phyloP scores from a whole-genome alignment of 2,888 invertebrate genomes.

The Rhamnusium bicolor region DNA sequence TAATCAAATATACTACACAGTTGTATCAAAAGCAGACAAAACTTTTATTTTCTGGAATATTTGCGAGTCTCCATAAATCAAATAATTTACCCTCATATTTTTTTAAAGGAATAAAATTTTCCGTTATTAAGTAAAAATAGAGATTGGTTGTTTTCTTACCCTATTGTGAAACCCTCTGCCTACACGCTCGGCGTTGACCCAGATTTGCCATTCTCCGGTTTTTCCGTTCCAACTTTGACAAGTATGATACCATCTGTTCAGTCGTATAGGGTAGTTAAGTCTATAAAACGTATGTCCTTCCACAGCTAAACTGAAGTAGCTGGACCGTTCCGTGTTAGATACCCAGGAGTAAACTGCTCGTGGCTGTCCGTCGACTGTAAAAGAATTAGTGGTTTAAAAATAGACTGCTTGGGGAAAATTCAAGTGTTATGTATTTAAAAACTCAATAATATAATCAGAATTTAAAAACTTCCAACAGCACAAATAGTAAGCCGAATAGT shows the following conservation, averaged over 20 bases:
- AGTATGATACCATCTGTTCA: constrained; percentile 87
- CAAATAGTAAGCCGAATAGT: no score
- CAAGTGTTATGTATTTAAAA: no score
- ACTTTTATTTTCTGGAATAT: not conserved
- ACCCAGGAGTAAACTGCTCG: constrained; percentile 86
- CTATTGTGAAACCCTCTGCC: constrained; percentile 90
- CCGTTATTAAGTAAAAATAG: not conserved
- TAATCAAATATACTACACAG: no score
- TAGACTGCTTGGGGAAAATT: not conserved
- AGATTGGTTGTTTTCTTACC: constrained; percentile 73
- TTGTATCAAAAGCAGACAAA: not conserved
- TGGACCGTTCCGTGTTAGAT: constrained; percentile 85
- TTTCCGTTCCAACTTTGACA: constrained; percentile 92
- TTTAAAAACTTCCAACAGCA: no score
- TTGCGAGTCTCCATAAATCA: constrained; percentile 3
- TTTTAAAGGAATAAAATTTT: not conserved
- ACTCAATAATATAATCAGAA: no score
- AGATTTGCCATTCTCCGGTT: constrained; percentile 92
- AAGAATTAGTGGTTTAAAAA: constrained; percentile 8
- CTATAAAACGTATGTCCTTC: constrained; percentile 88
- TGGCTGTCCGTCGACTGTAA: constrained; percentile 81
- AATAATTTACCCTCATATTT: not conserved
- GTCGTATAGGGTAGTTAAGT: constrained; percentile 79
- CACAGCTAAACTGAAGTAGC: constrained; percentile 86
- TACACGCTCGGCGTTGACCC: constrained; percentile 89